Conservation (phyloP, 2,113 vertebrate genomes). For the Rhizomys pruinosus region DNA sequence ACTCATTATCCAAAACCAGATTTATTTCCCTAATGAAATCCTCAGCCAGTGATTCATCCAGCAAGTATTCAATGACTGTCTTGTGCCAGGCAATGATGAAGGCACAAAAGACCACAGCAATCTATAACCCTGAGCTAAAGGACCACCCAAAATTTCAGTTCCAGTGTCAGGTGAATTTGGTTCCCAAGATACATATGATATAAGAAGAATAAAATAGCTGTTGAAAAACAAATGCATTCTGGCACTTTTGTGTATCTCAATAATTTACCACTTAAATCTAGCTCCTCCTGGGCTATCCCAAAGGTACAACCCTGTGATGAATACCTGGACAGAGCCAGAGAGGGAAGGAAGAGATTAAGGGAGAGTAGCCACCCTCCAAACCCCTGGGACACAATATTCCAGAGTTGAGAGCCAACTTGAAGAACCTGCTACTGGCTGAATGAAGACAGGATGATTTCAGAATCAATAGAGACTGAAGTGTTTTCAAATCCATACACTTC, state of each 20-base stretch:
- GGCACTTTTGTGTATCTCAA: background rate
- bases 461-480: background rate
- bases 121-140: slow-evolving; percentile 8
- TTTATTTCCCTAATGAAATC: slow-evolving; percentile 19
- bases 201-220: slow-evolving; percentile 21
- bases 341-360: background rate
- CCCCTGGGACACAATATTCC: background rate
- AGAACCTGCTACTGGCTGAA: background rate
- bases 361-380: background rate
- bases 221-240: slow-evolving; percentile 21
- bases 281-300: background rate
- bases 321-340: background rate
- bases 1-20: background rate
- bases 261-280: slow-evolving; percentile 36
- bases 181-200: slow-evolving; percentile 26
- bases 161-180: slow-evolving; percentile 6
- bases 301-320: slow-evolving; percentile 9
- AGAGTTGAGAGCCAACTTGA: background rate
- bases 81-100: background rate
- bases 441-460: background rate
- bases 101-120: background rate
- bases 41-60: background rate
- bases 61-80: background rate
- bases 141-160: background rate
- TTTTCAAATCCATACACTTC: background rate